Base-by-base conservation (phyloP, 1,140 invertebrate species). In the Pseudomyrmex sp. region DNA sequence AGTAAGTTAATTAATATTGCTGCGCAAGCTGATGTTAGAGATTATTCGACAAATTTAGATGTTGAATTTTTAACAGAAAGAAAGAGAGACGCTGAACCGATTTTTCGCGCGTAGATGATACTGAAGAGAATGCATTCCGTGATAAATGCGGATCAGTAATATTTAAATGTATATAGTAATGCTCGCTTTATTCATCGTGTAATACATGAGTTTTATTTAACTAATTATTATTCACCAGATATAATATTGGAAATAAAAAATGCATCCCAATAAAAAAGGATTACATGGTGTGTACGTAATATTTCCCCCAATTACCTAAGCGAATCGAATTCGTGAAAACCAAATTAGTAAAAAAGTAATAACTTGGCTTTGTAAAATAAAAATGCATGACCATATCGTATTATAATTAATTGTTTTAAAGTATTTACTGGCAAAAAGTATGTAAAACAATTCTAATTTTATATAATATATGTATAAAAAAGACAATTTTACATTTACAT, bases 101-200 rank as follows among this genome's bases (percentile, higher is more conserved):
- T 70, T 70, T 35, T 80, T 80, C 66, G 76, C 76, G 76, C 68
- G 66, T 80, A 80, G 76, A 70, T 69, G 66, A 77, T 77, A 88
- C 82, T 88, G 76, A 54, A 69, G n/a, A 80, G 76, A 59, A 23
- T 72, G 77, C 70, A 86, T 88, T 85, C 70, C 61, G 54, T 58
- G 59, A 84, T 87, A 85, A 46, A 66, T 69, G 84, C 86, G 83
- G 88, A 83, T 85, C 70, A 54, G 86, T 89, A 89, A 88, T 89
- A 89, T 89, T 89, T 89, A 85, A 83, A 88, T 89, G 87, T 89
- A 89, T 58, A 89, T 89, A 89, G 87, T 75, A 79, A 88, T 82
- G 72, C 83, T 80, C 74, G 86, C 86, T 88, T 88, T 58, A 84
- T 85, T 87, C 82, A 83, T 61, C 82, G 44, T 87, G 13, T 35